These are phyloP conservation scores for Phymastichus coffea DNA, from an alignment of 1,140 invertebrate genomes.

Conservation along the genomic window DNA sequence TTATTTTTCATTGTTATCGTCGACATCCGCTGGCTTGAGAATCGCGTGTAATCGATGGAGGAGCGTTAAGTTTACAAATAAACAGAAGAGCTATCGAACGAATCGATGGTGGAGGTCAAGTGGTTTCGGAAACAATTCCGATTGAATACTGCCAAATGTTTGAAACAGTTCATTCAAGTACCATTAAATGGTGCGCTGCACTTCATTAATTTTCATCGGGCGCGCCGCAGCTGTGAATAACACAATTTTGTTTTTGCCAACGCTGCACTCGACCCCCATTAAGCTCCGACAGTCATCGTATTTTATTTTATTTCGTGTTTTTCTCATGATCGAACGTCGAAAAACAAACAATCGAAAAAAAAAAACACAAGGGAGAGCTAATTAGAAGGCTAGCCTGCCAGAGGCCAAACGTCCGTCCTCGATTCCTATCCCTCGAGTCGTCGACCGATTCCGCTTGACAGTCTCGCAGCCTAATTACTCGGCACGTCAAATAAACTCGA, in stretches of 20 bases:
- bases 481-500: constrained; percentile 41
- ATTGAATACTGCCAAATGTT: no score
- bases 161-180: no score
- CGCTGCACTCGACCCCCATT: no score
- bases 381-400: constrained; percentile 29
- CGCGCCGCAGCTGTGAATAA: no score
- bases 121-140: no score
- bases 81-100: no score
- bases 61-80: no score
- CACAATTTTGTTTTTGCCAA: no score
- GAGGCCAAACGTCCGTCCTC: constrained; percentile 27
- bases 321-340: not conserved
- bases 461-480: constrained; percentile 42
- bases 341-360: constrained; percentile 24
- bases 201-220: no score
- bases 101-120: no score
- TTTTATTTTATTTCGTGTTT: not conserved
- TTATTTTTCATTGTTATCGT: not conserved
- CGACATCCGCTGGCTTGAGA: not conserved
- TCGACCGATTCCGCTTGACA: no score
- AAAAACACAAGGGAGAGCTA: constrained; percentile 25
- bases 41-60: not conserved
- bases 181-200: no score
- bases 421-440: constrained; percentile 31
- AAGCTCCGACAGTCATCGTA: not conserved